A percentile compares a stretch with the other conserved stretches of the same genome.
These are phyloP conservation scores for Electrophaes corylata DNA, from an alignment of 2,888 invertebrate species.

Conservation along the genomic window DNA sequence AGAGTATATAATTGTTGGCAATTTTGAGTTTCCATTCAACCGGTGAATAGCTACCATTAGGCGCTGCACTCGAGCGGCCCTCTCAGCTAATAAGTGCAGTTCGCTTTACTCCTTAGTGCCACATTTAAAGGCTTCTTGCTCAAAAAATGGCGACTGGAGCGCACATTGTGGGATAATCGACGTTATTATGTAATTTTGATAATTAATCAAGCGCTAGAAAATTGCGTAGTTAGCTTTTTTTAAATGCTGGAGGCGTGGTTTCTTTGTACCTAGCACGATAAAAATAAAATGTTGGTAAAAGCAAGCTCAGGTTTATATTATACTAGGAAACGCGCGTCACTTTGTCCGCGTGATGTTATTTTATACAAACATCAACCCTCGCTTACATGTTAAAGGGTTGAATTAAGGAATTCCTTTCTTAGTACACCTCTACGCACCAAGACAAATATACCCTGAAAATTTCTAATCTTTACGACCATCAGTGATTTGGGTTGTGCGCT, in stretches of 20 bases:
- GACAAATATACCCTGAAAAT: no score
- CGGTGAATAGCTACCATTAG: conserved; percentile 82
- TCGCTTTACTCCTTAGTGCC: conserved; percentile 78
- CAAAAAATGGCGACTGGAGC: conserved; percentile 51
- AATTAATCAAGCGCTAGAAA: conserved; percentile 35
- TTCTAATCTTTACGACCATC: no score
- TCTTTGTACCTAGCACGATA: not conserved
- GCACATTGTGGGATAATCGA: conserved; percentile 41
- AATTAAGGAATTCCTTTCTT: no score
- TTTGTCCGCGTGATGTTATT: no score
- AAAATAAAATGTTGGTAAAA: not conserved
- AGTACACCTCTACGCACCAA: no score
- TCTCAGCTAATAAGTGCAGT: conserved; percentile 82
- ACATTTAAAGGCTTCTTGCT: conserved; percentile 67
- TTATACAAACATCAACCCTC: no score
- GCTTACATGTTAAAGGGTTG: no score
- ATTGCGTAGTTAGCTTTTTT: conserved; percentile 7
- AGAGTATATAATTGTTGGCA: conserved; percentile 83
- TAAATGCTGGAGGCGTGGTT: not conserved
- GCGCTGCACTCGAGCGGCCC: conserved; percentile 72
- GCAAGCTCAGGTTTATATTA: no score
- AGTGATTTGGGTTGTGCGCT: no score
- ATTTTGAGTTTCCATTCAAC: conserved; percentile 80
- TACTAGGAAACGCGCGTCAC: no score
- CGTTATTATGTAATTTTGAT: conserved; percentile 39